Percentiles rank a stretch among this genome's conserved stretches.
Evolutionary conservation across 2,888 invertebrate species (phyloP).

Genomic region (Branchinecta sandiegonensis): DNA sequence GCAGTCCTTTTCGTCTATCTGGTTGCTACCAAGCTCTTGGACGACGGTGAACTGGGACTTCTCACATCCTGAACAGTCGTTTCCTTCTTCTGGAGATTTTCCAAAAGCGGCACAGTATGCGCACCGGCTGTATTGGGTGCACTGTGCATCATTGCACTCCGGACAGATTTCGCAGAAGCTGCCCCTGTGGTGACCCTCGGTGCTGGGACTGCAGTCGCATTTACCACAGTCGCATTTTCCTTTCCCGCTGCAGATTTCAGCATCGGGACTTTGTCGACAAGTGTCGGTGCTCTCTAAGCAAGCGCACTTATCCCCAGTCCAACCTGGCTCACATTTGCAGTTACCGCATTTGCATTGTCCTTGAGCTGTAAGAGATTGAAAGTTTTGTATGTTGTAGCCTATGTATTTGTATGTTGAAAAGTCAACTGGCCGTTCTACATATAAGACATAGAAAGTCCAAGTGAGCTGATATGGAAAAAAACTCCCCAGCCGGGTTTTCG

Average conservation of each 20-base stretch:
- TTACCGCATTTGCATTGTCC: constrained; percentile 7
- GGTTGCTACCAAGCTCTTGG: neutral
- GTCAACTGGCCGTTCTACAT: no score
- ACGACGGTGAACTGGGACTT: neutral
- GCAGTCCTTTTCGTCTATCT: neutral
- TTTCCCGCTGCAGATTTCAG: neutral
- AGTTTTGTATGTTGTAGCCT: no score
- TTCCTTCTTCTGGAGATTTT: neutral
- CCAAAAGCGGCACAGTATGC: neutral
- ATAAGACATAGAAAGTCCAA: no score
- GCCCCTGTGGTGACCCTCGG: neutral
- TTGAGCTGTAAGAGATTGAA: neutral
- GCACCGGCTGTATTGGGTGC: neutral
- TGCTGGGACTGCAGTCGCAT: neutral
- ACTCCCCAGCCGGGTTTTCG: no score
- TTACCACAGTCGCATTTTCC: neutral
- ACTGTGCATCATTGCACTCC: neutral
- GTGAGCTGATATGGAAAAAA: no score
- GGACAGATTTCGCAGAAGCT: neutral
- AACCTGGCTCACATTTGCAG: constrained; percentile 10
- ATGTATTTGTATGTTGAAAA: no score
- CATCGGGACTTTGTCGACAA: neutral
- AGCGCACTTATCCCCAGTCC: neutral
- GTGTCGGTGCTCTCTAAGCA: neutral
- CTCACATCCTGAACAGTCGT: neutral